Evolutionary conservation across 2,113 vertebrate species (phyloP), one percentile per base, ranked within the genome.

Genomic region (Psilopsiagon aurifrons): DNA sequence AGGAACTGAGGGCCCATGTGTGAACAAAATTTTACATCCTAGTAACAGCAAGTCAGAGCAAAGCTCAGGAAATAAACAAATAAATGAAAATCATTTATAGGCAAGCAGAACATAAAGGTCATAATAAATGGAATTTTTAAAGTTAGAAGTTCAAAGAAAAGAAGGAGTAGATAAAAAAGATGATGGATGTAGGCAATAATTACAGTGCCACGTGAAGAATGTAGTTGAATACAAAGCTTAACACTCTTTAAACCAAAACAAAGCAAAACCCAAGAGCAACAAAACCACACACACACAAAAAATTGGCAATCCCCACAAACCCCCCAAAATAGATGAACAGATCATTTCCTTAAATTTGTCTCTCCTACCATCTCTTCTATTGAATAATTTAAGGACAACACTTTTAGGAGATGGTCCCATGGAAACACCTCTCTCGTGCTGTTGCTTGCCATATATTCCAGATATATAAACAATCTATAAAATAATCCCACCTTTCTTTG

Each of bases 361-460:
- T 86, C 13, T 82, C 84, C 52, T 79, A 57, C 29, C 70, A 39
- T 37, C 33, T 86, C 14, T 84, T 89, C 52, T 87, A 62, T 22
- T 75, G 66, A 95, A 47, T 94, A 83, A 88, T 83, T 63, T 90
- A 54, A 94, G 79, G 79, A 88, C 70, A 92, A 46, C 2, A 14
- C 1, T 62, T 91, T 54, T 29, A 68, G 68, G 86, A 90, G 39
- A 33, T 55, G 44, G 5, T 83, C 12, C 37, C 82, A 20, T 33
- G 35, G 27, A 80, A 88, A 80, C 3, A 63, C 4, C 9, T 70
- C 24, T 55, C 37, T 84, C 49, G 5, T 57, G 59, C 57, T 77
- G 35, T n/a, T 89, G 39, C 35, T 91, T 89, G 81, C 51, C 15
- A 10, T 59, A 5, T 71, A 70, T 54, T 78, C 55, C 69, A 71